A percentile compares a stretch with the other conserved stretches of the same genome.
Evolutionary conservation across 1,140 invertebrate genomes (phyloP).

Genomic region (Microplitis mediator): DNA sequence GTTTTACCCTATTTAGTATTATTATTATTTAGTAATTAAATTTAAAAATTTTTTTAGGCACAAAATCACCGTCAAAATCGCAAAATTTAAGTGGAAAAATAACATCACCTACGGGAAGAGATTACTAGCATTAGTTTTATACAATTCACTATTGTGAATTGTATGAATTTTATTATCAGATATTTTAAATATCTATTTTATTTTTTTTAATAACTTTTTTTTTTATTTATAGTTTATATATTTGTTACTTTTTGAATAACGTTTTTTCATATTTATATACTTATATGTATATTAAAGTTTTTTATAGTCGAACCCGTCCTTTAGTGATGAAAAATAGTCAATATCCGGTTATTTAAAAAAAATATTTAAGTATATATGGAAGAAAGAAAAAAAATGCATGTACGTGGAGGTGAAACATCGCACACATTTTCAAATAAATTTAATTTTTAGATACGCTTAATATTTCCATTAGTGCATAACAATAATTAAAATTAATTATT

Average conservation of each 20-base stretch:
- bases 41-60: conserved; percentile 41
- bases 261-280: conserved; percentile 56
- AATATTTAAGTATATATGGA: conserved; percentile 31
- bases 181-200: conserved; percentile 38
- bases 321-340: conserved; percentile 38
- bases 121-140: conserved; percentile 48
- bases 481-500: no score
- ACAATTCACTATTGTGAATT: conserved; percentile 27
- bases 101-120: conserved; percentile 53
- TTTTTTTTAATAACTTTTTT: conserved; percentile 30
- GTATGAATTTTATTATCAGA: conserved; percentile 30
- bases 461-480: no score
- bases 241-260: conserved; percentile 45
- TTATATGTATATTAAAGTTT: conserved; percentile 42
- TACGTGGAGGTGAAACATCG: no score
- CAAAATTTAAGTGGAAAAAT: conserved; percentile 54
- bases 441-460: no score
- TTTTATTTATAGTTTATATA: conserved; percentile 47
- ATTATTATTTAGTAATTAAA: no score
- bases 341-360: conserved; percentile 32
- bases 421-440: no score
- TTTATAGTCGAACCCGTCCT: conserved; percentile 55
- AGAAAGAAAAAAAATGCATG: not conserved
- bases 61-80: conserved; percentile 54
- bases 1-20: no score